Percentiles rank a stretch among this genome's conserved stretches.
phyloP scores from a whole-genome alignment of 1,140 invertebrate genomes.

The Leptinotarsa lineolata region DNA sequence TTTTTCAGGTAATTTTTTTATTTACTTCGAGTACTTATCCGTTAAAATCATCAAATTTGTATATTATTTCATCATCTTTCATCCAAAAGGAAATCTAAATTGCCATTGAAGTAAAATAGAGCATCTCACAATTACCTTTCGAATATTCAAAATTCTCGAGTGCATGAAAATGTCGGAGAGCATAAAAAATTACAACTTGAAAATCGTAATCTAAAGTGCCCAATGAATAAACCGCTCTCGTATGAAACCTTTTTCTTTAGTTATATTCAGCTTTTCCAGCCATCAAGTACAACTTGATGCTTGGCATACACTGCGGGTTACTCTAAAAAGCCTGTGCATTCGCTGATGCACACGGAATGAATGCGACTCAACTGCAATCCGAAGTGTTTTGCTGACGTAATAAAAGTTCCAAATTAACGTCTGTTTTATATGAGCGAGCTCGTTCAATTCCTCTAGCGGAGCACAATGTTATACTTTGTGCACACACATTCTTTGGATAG shows the following conservation, averaged over 20 bases:
- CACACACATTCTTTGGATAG: not conserved
- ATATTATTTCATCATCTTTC: too few relatives aligned
- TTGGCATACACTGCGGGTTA: not conserved
- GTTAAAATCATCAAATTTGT: too few relatives aligned
- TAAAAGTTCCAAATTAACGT: conserved; percentile 24
- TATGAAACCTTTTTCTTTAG: not conserved
- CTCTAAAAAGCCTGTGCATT: conserved; percentile 3
- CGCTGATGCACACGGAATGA: conserved; percentile 19
- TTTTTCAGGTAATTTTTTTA: too few relatives aligned
- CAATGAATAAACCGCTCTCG: not conserved
- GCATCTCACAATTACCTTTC: not conserved
- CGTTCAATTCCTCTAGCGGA: not conserved
- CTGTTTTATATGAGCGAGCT: conserved; percentile 22
- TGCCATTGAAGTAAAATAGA: too few relatives aligned
- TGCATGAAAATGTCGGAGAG: not conserved
- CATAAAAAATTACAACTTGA: not conserved
- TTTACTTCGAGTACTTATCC: too few relatives aligned
- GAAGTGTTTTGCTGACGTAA: conserved; percentile 22
- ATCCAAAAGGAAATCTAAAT: too few relatives aligned
- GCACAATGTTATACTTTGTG: conserved; percentile 2
- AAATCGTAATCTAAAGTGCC: not conserved
- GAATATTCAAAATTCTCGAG: not conserved
- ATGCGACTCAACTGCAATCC: conserved; percentile 9
- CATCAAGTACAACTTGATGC: not conserved
- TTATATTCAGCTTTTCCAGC: not conserved